Base-by-base conservation (phyloP, 2,113 vertebrate species). In the Nerophis lumbriciformis region DNA sequence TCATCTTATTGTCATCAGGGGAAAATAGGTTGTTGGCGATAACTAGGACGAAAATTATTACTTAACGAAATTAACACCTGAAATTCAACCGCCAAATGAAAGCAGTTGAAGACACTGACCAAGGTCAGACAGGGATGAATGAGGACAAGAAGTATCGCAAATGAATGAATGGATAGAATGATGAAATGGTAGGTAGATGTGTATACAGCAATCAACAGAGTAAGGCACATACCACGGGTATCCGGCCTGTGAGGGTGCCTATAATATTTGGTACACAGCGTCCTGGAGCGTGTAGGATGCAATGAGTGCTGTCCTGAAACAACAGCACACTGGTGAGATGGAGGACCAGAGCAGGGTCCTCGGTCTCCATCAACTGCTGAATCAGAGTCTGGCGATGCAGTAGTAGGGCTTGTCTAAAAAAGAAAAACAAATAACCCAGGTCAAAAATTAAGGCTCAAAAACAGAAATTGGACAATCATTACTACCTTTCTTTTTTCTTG, bases 201-300 rank as follows among this genome's bases (percentile, higher is more conserved):
- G 28, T 28, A 28, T 28, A 28, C 1, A 28, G 28, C 28, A 28
- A 28, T 28, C 28, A 28, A 28, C 28, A 28, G 28, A 28, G 2
- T 28, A 28, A 37, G 51, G 11, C 1, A 53, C 65, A 14, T 92
- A 99, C 96, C 86, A 93, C 74, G 48, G 94, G 85, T 55, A 99
- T 93, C 69, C 89, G 93, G 39, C 85, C 86, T 0, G 77, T 88
- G 52, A 98, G 92, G 51, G 92, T 92, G 76, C 85, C 77, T 67
- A 98, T 92, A 80, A 99, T 91, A 71, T 95, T 94, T 16, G 95
- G 96, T 49, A 99, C 97, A 53, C 94, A 98, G 90, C 94, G 92
- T 50, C 97, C 97, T 1, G 97, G 97, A 7, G 94, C 93, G 66
- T 98, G 95, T 66, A 99, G 92, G 93, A 97, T 95, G 73, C 90